phyloP scores from a whole-genome alignment of 2,888 invertebrate genomes.

The Drosophila lutescens region DNA sequence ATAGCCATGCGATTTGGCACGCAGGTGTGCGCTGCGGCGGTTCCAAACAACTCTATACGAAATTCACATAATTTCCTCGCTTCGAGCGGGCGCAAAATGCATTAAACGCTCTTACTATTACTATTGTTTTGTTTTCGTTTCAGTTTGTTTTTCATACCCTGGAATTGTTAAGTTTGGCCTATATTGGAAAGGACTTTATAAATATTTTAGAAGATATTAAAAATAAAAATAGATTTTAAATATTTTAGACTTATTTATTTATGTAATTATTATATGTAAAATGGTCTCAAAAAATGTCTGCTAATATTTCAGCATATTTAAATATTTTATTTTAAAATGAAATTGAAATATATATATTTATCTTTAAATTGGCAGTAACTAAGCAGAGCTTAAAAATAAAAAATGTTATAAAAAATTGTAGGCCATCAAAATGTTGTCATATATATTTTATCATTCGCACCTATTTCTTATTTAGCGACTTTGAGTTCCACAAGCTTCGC shows the following conservation, averaged over 20 bases:
- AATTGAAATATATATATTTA: no score
- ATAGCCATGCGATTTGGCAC: conserved; percentile 57
- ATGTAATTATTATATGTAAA: no score
- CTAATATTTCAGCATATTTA: no score
- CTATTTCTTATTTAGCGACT: conserved; percentile 39
- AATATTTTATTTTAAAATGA: no score
- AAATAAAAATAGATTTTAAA: no score
- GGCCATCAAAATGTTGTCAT: background rate
- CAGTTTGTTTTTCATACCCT: conserved; percentile 13
- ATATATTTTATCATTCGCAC: background rate
- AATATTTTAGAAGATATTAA: no score
- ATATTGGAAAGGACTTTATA: no score
- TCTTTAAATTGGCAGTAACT: no score
- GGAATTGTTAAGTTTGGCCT: background rate
- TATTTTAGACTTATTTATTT: no score
- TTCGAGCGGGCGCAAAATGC: conserved; percentile 70
- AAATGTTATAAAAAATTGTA: background rate
- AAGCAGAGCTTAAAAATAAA: no score
- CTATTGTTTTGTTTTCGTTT: conserved; percentile 30
- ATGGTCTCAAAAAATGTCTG: no score
- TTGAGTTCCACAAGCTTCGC: conserved; percentile 50
- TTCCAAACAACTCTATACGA: conserved; percentile 48
- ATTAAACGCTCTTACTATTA: conserved; percentile 55
- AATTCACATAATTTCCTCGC: conserved; percentile 70
- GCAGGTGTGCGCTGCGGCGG: conserved; percentile 67